Evolutionary conservation across 1,140 invertebrate genomes (phyloP).

Genomic region (Hydropsyche tenuis): DNA sequence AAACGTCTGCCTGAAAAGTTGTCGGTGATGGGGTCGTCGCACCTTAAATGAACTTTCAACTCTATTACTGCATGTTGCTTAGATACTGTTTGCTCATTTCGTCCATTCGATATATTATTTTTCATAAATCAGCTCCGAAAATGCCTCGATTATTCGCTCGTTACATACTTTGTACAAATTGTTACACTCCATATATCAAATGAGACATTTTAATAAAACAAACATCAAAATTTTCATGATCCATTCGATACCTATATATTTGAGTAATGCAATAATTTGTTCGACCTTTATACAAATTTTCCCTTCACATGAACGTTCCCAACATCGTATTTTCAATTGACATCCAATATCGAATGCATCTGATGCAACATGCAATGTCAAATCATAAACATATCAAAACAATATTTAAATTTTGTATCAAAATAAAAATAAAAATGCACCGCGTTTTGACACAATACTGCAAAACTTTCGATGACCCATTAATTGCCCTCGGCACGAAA

Average conservation of each 20-base stretch:
- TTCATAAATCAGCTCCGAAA: background rate
- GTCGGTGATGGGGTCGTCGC: constrained; percentile 1
- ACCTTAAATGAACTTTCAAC: constrained; percentile 22
- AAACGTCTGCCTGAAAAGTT: background rate
- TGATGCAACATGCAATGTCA: background rate
- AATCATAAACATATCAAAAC: background rate
- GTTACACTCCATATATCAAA: background rate
- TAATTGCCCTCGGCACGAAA: background rate
- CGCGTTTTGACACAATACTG: background rate
- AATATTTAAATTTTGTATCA: background rate
- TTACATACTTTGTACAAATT: background rate
- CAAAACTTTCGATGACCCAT: background rate
- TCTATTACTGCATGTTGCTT: constrained; percentile 5
- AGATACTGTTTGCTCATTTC: constrained; percentile 1
- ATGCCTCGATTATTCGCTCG: no score
- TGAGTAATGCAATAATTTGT: no score
- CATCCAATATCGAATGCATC: background rate
- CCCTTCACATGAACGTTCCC: no score
- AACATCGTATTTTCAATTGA: constrained; percentile 9
- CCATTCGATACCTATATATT: no score
- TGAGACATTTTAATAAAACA: no score
- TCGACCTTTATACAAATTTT: no score
- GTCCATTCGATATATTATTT: background rate
- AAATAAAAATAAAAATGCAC: no score
- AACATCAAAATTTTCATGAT: no score